Percentiles rank a stretch among this genome's conserved stretches.
These are phyloP conservation scores for Brachionus asplanchnoidis DNA, from an alignment of 1,140 invertebrate species.

Conservation along the genomic window DNA sequence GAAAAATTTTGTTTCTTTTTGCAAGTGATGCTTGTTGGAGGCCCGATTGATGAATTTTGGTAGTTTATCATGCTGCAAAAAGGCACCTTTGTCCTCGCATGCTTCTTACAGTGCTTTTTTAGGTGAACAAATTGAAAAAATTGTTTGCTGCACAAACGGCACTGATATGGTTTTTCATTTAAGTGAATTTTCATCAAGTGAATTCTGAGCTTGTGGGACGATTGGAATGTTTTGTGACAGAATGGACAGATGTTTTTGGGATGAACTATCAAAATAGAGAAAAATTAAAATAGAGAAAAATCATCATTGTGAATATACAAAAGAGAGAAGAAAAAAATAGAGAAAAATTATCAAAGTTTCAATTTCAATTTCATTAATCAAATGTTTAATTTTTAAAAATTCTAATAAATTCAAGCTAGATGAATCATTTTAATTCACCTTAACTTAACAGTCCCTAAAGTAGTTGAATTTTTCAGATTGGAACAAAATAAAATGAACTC, in stretches of 20 bases:
- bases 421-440: too few species aligned
- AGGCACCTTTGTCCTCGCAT: not conserved
- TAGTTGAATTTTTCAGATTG: too few species aligned
- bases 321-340: too few species aligned
- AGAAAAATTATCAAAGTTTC: too few species aligned
- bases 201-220: not conserved
- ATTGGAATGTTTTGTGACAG: not conserved
- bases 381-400: too few species aligned
- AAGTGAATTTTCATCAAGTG: conserved; percentile 28
- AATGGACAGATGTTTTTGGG: not conserved
- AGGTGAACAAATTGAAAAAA: not conserved
- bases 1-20: not conserved
- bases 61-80: not conserved
- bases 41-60: not conserved
- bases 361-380: too few species aligned
- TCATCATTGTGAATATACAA: too few species aligned
- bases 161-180: conserved; percentile 17
- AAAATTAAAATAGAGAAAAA: too few species aligned
- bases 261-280: too few species aligned
- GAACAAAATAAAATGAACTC: too few species aligned
- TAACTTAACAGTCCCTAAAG: too few species aligned
- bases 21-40: not conserved
- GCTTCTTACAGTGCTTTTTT: not conserved
- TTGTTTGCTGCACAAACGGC: not conserved
- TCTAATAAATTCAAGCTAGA: too few species aligned